These are phyloP conservation scores for Thalassarche chlororhynchos DNA, from an alignment of 2,113 vertebrate species.

Conservation along the genomic window DNA sequence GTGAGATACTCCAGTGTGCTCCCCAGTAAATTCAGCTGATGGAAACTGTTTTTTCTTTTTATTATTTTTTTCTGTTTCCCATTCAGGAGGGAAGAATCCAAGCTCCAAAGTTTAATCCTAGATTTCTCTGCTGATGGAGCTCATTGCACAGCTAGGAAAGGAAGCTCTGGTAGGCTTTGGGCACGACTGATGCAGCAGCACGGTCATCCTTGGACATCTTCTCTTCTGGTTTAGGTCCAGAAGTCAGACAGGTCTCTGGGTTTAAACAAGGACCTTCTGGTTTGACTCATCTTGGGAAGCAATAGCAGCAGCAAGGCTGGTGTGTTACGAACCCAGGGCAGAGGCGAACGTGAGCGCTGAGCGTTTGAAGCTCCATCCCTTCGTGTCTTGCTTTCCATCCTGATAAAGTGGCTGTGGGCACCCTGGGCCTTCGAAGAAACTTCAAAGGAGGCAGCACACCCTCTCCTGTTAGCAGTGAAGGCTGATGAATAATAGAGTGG, in stretches of 20 bases:
- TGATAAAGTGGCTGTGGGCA: neutral
- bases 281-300: neutral
- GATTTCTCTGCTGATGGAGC: neutral
- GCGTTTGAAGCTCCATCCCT: neutral
- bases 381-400: neutral
- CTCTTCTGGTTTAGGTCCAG: neutral
- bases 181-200: neutral
- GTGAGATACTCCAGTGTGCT: neutral
- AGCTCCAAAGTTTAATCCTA: neutral
- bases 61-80: neutral
- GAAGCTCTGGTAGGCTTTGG: neutral
- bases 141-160: neutral
- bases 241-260: neutral
- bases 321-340: neutral
- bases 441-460: slow-evolving; percentile 13
- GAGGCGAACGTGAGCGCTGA: fast-evolving
- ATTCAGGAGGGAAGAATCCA: neutral
- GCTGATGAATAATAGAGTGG: slow-evolving; percentile 68
- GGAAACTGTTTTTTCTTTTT: neutral
- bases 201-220: neutral
- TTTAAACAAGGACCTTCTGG: neutral
- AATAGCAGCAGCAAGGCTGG: neutral
- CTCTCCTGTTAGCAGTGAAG: slow-evolving; percentile 10
- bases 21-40: neutral
- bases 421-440: slow-evolving; percentile 40